Evolutionary conservation across 2,888 invertebrate species (phyloP), one percentile per base, ranked within the genome.

Genomic region (Epinotia demarniana): DNA sequence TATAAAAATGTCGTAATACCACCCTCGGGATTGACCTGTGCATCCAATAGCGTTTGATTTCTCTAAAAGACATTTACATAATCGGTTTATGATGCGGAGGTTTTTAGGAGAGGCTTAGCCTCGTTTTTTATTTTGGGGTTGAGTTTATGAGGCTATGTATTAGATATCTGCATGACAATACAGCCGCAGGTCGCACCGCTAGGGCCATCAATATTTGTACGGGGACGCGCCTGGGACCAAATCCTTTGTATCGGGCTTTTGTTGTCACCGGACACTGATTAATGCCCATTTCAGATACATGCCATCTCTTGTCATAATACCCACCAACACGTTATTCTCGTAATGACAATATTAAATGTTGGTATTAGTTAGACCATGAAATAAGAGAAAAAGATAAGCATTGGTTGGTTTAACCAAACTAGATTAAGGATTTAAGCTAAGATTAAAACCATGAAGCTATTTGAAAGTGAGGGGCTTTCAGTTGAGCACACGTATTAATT

Each of bases 191-290:
- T 78, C 85, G 85, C 82, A 84, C 84, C 84, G 84, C 53, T 43
- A 61, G 75, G 81, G 81, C 79, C 83, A 83, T 85, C 81, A 82
- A 86, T 87, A 84, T 86, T 83, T 82, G 82, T 80, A 79, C 79
- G 79, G 80, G 79, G 62, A 39, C 61, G 77, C 64, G 72, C 12
- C 75, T 69, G 79, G 78, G 79, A 80, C 79, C 80, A 81, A 82
- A 80, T 85, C 86, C 84, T 89, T 90, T 90, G 87, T 90, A 80
- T 79, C 77, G 78, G 78, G 86, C 87, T 88, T 85, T 90, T 91
- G 88, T 90, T 91, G 88, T 90, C 82, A 82, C 80, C 76, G 80
- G 88, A 90, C 88, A 84, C 84, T 87, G 89, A 92, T 89, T 89
- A 88, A 91, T 90, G 87, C 79, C 66, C 55, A 64, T 53, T 73